Base-by-base conservation (phyloP, 2,797 vertebrate species). In the Helicolenus hilgendorfi region DNA sequence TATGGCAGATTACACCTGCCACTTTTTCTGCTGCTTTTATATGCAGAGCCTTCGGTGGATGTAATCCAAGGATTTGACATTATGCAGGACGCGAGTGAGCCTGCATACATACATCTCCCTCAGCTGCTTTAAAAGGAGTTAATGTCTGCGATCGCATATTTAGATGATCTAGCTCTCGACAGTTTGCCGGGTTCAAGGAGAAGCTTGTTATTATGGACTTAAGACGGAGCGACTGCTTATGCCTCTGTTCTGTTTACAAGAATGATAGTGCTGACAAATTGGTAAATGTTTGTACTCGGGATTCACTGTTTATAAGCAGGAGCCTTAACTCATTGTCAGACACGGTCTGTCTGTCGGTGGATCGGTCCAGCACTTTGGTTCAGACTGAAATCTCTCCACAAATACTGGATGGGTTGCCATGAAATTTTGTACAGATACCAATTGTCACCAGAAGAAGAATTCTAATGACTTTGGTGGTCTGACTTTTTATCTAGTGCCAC, bases 1-100 rank as follows among this genome's bases (percentile, higher is more conserved):
- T 86, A 76, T 91, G 83, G 87, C 87, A 95, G 96, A 95, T 96
- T 95, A 96, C 94, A 96, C 94, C 94, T 94, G 93, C 92, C 92
- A 92, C 93, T 94, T 89, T 90, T 94, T 87, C 91, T 72, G 82
- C 86, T 83, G 92, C 87, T 93, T 96, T 94, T 92, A 88, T 84
- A 89, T 75, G 81, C 89, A 77, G 89, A 86, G 90, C 85, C 83
- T 91, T 93, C 68, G 79, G 86, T 93, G 95, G 92, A 95, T 96
- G 94, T 96, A 97, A 97, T 97, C 95, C 95, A 80, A 85, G 94
- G 96, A 95, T 96, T 96, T 95, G 82, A 93, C 84, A 85, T 93
- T 89, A 91, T 89, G 91, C 89, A 74, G 90, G 85, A 81, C 15
- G 70, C 5, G 77, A 89, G 86, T 79, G 89, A 92, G 82, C 60